Evolutionary conservation across 2,113 vertebrate genomes (phyloP).

Genomic region (Aptenodytes patagonicus): DNA sequence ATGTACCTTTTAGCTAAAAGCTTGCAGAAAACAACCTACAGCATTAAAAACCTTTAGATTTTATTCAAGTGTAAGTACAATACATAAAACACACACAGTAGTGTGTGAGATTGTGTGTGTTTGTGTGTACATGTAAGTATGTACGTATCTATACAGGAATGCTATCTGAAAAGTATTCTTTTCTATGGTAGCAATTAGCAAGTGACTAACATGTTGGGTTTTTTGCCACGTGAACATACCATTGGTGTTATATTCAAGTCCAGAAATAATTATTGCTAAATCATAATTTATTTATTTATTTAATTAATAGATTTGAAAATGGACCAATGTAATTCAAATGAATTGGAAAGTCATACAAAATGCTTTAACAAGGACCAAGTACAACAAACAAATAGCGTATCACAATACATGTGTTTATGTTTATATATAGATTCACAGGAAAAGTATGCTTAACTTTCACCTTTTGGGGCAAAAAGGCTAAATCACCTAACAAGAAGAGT

Average conservation of each 20-base stretch:
- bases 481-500: neutral
- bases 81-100: neutral
- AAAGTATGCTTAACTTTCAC: neutral
- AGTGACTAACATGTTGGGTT: fast-evolving
- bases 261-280: neutral
- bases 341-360: neutral
- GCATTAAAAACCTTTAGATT: neutral
- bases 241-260: neutral
- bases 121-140: neutral
- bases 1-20: neutral
- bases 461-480: neutral
- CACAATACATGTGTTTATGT: neutral
- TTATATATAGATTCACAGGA: neutral
- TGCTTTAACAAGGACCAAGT: neutral
- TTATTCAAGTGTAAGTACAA: neutral
- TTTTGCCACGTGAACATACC: neutral
- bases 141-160: neutral
- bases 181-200: neutral
- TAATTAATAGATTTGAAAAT: neutral
- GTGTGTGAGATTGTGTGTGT: neutral
- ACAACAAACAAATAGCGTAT: neutral
- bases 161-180: neutral
- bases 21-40: neutral
- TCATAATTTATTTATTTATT: neutral
- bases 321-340: fast-evolving